phyloP scores from a whole-genome alignment of 2,113 vertebrate genomes.

The Peromyscus maniculatus region DNA sequence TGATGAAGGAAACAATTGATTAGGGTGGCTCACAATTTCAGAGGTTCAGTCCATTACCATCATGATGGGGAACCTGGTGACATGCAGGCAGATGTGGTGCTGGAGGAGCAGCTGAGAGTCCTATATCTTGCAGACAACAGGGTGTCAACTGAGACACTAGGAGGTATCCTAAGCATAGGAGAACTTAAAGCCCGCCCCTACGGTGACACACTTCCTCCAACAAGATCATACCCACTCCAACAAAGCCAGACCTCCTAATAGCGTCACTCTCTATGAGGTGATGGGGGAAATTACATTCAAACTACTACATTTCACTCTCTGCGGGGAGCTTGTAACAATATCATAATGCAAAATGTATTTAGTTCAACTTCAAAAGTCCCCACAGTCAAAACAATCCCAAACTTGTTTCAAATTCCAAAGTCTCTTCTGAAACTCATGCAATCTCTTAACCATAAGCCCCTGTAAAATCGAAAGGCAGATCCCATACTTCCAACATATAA shows the following conservation, averaged over 20 bases:
- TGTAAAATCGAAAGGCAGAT: too few relatives aligned
- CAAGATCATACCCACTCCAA: too few relatives aligned
- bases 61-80: neutral
- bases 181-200: neutral
- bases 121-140: neutral
- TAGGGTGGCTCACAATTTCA: neutral
- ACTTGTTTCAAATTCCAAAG: too few relatives aligned
- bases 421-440: neutral
- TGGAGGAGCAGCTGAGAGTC: neutral
- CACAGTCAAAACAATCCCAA: neutral
- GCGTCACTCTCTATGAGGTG: too few relatives aligned
- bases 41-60: neutral
- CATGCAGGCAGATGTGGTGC: neutral
- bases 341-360: neutral
- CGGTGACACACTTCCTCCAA: too few relatives aligned
- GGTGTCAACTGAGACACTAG: neutral
- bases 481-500: neutral
- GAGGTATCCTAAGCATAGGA: neutral
- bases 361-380: neutral
- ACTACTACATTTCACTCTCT: too few relatives aligned
- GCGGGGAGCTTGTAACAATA: neutral
- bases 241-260: too few relatives aligned
- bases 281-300: too few relatives aligned
- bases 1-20: neutral
- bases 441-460: too few relatives aligned